These are phyloP conservation scores for Rattus norvegicus DNA, from an alignment of 2,113 vertebrate species.

Conservation along the genomic window DNA sequence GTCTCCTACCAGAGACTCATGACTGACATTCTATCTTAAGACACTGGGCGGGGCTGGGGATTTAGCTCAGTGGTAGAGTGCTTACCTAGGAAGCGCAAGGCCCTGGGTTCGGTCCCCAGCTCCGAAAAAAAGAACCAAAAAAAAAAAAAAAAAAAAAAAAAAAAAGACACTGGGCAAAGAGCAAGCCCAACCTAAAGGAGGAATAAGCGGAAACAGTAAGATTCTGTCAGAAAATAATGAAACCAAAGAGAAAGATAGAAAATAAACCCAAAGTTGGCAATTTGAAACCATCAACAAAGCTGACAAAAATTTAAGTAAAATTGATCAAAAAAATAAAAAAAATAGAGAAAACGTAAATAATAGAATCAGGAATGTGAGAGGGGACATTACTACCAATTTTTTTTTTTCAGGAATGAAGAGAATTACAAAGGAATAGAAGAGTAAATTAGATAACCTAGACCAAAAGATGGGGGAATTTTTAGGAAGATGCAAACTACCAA, in stretches of 20 bases:
- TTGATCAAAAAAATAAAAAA: not conserved
- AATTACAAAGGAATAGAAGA: not conserved
- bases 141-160: no score
- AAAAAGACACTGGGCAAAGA: not conserved
- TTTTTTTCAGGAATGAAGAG: not conserved
- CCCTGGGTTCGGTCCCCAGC: no score
- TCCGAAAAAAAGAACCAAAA: no score
- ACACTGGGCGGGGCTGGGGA: no score
- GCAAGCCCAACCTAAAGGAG: not conserved
- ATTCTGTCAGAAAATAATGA: not conserved
- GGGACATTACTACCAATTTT: not conserved
- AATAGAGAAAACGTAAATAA: not conserved
- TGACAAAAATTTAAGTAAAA: not conserved
- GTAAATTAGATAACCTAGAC: not conserved
- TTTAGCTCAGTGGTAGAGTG: no score
- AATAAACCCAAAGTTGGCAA: not conserved
- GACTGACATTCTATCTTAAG: not conserved
- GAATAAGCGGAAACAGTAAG: not conserved
- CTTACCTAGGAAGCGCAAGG: no score
- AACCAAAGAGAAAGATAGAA: not conserved
- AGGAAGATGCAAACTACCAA: not conserved
- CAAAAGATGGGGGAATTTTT: not conserved
- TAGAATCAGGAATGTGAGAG: not conserved
- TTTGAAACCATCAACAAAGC: slow-evolving; percentile 28
- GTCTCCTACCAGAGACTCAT: not conserved